Conservation (phyloP, 2,113 vertebrate genomes). For the Cavia aperea region DNA sequence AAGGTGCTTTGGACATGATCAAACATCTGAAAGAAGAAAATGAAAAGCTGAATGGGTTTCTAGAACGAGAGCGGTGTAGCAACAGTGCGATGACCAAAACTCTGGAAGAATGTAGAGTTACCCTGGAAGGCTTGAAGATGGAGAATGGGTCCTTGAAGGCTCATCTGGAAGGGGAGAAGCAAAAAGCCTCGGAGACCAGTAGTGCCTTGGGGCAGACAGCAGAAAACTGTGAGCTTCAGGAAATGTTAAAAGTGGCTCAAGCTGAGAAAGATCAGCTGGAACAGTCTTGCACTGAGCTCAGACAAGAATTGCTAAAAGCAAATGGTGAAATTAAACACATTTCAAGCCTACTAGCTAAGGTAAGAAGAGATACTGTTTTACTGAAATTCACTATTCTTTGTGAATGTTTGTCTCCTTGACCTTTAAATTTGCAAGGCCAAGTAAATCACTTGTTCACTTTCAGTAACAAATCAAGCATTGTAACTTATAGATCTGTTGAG, state of each 20-base stretch:
- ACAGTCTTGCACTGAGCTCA: conserved; percentile 82
- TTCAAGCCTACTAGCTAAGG: conserved; percentile 83
- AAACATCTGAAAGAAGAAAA: conserved; percentile 83
- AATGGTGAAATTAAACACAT: conserved; percentile 81
- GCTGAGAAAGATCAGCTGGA: conserved; percentile 87
- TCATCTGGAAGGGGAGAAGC: conserved; percentile 86
- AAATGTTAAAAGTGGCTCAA: conserved; percentile 82
- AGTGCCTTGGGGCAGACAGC: conserved; percentile 76
- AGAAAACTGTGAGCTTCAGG: conserved; percentile 81
- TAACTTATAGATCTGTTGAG: background rate
- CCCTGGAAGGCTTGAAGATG: conserved; percentile 79
- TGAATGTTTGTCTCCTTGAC: background rate
- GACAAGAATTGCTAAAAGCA: conserved; percentile 84
- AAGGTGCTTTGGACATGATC: conserved; percentile 81
- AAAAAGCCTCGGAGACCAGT: conserved; percentile 81
- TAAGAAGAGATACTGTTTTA: conserved; percentile 62
- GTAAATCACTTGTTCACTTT: background rate
- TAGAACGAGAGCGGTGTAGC: conserved; percentile 80
- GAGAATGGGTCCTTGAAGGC: conserved; percentile 86
- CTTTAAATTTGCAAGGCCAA: background rate
- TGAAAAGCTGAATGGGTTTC: conserved; percentile 76
- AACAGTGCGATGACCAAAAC: conserved; percentile 66
- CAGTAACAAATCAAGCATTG: background rate
- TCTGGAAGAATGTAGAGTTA: conserved; percentile 79
- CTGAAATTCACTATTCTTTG: background rate